A percentile compares a stretch with the other conserved stretches of the same genome.
phyloP scores from a whole-genome alignment of 2,797 vertebrate species.

The Cephalopachus bancanus region DNA sequence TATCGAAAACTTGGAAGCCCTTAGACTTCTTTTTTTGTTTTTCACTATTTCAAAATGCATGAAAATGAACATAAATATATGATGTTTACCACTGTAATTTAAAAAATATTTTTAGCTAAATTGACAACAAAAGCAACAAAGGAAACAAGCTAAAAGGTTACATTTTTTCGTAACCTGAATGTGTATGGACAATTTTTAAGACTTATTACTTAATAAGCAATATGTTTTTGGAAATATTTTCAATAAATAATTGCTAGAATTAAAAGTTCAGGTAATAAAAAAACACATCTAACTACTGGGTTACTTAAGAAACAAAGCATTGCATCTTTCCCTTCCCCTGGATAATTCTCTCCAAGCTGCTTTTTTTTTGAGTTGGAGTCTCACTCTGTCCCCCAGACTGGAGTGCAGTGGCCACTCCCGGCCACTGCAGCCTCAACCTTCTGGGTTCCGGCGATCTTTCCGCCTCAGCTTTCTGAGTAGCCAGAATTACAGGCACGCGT shows the following conservation, averaged over 20 bases:
- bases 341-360: not conserved
- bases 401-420: too few species aligned
- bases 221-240: not conserved
- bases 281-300: not conserved
- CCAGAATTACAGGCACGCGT: too few species aligned
- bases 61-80: not conserved
- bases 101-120: not conserved
- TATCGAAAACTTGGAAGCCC: not conserved
- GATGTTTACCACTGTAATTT: not conserved
- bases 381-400: too few species aligned
- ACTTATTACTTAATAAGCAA: not conserved
- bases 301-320: not conserved
- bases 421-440: too few species aligned
- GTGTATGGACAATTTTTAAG: not conserved
- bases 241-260: not conserved
- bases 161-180: constrained; percentile 21
- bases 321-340: not conserved
- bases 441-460: too few species aligned
- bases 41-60: not conserved
- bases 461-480: too few species aligned
- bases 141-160: not conserved
- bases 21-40: not conserved
- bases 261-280: not conserved
- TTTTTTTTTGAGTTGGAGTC: not conserved
- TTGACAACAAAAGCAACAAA: not conserved